Evolutionary conservation across 1,140 invertebrate species (phyloP).

Genomic region (Dolichoris vasculosae): DNA sequence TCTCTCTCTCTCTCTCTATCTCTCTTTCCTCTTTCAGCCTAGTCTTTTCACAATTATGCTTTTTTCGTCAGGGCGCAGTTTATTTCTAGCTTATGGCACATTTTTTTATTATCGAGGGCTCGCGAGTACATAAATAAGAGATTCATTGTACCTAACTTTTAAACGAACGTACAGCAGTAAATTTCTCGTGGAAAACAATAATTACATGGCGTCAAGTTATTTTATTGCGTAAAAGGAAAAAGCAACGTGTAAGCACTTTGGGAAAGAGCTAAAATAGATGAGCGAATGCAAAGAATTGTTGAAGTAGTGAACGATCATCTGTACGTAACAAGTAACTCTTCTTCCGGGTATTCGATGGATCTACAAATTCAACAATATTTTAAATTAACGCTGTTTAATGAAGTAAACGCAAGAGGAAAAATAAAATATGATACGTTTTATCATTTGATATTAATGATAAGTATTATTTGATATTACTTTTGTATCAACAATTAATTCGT

Average conservation of each 20-base stretch:
- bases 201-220: conserved; percentile 14
- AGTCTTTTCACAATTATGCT: conserved; percentile 30
- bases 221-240: conserved; percentile 13
- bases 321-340: not conserved
- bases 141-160: not conserved
- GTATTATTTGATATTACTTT: too few species aligned
- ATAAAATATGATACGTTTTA: not conserved
- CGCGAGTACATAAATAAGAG: conserved; percentile 3
- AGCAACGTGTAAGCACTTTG: not conserved
- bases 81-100: conserved; percentile 15
- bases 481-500: too few species aligned
- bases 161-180: not conserved
- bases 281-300: not conserved
- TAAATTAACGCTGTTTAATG: too few species aligned
- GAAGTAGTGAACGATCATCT: not conserved
- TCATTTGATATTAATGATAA: too few species aligned
- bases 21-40: not conserved
- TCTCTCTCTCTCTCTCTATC: conserved; percentile 54
- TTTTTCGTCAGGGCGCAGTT: conserved; percentile 14
- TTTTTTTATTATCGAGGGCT: not conserved
- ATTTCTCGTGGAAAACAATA: conserved; percentile 27
- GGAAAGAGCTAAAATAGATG: not conserved
- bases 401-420: not conserved
- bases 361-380: not conserved
- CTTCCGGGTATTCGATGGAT: not conserved